Percentiles rank a stretch among this genome's conserved stretches.
These are phyloP conservation scores for Heliocidaris tuberculata DNA, from an alignment of 35 echinoderm and acorn worm genomes.

Conservation along the genomic window DNA sequence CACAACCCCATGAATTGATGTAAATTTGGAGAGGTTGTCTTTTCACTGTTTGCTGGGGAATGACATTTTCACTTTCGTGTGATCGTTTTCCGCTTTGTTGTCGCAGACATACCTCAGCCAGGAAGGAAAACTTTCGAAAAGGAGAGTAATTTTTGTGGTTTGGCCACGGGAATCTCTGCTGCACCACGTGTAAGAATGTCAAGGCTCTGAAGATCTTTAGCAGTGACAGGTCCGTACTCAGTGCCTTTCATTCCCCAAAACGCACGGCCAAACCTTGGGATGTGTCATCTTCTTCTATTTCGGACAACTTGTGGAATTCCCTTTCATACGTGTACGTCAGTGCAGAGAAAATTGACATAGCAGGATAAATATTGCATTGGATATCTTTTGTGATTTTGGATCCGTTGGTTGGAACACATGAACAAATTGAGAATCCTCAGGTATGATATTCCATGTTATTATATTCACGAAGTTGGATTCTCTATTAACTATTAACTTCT, in stretches of 20 bases:
- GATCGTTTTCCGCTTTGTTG: not conserved
- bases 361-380: not conserved
- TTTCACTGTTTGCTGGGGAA: not conserved
- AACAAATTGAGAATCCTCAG: not conserved
- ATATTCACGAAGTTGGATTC: too few relatives aligned
- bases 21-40: not conserved
- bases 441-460: not conserved
- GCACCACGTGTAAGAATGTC: slow-evolving; percentile 34
- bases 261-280: not conserved
- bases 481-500: too few relatives aligned
- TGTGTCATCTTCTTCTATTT: not conserved
- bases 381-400: not conserved
- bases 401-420: too few relatives aligned
- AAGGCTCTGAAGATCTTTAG: not conserved
- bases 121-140: not conserved
- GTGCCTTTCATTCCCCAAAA: not conserved
- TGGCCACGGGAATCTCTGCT: not conserved
- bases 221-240: not conserved
- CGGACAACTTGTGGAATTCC: not conserved
- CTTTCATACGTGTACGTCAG: not conserved
- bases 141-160: not conserved
- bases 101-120: not conserved
- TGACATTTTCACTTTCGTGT: not conserved
- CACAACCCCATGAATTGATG: not conserved
- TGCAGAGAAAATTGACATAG: not conserved